Evolutionary conservation across 2,113 vertebrate genomes (phyloP), one percentile per base, ranked within the genome.

Genomic region (Siniperca knerii): DNA sequence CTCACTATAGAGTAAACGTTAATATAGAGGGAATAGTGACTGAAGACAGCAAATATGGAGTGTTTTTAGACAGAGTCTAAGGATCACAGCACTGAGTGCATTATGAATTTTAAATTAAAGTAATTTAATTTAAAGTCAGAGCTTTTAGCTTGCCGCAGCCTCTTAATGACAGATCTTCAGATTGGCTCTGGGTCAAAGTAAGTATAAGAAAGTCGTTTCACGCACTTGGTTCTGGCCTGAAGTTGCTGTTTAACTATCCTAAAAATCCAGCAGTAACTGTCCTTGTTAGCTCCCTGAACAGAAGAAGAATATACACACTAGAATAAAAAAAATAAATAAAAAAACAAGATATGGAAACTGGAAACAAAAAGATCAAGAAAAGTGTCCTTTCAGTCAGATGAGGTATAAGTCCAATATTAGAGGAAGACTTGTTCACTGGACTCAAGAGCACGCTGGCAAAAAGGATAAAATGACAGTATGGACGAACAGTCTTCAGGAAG

Each of bases 101-200:
- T 82, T 75, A 79, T 33, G 74, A 62, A 77, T 25, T 25, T 25
- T 25, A 25, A 25, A 25, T 25, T 25, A 25, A 25, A 25, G 25
- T 25, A 25, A 25, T 11, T 58, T 33, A 29, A 87, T 79, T 46
- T 29, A 12, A n/a, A 69, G 70, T 58, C 48, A 20, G 20, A 50
- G 80, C 69, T 79, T 42, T 79, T 10, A 75, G 70, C 69, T 9
- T 11, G 20, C 73, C 58, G 66, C 75, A 61, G 65, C 42, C n/a
- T 71, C 13, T 75, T 68, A 55, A 16, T 79, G 6, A 64, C 25
- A 15, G 16, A 57, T 81, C 50, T 40, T 18, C 12, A 6, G 16
- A 1, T 35, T 82, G 70, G 75, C 79, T 79, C 35, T 9, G 12
- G 2, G 16, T 76, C 54, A 68, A 46, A 75, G 7, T 1, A 11